Evolutionary conservation across 2,113 vertebrate genomes (phyloP).

Genomic region (Tachysurus fulvidraco): DNA sequence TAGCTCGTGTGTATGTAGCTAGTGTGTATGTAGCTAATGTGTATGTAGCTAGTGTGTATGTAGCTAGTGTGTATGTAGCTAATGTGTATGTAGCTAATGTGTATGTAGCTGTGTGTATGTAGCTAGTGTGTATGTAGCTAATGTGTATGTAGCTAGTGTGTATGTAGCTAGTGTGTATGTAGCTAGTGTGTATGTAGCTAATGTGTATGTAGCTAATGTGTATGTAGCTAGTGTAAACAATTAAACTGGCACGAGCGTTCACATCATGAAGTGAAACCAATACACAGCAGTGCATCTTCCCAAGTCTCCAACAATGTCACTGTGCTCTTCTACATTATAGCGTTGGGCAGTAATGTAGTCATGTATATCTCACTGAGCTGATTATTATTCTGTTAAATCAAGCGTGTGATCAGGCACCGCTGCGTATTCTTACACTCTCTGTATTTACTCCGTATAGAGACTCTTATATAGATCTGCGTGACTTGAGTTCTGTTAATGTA

Average conservation of each 20-base stretch:
- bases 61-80: no score
- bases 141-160: no score
- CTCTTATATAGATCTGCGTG: not conserved
- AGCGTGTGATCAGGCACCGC: not conserved
- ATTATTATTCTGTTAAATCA: not conserved
- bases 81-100: no score
- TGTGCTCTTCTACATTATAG: not conserved
- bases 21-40: no score
- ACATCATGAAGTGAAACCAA: not conserved
- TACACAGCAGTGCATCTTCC: not conserved
- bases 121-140: no score
- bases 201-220: no score
- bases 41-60: no score
- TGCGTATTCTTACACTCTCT: not conserved
- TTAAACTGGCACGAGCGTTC: not conserved
- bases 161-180: no score
- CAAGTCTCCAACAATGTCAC: not conserved
- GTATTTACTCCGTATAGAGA: not conserved
- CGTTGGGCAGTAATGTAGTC: not conserved
- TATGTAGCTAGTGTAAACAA: not conserved
- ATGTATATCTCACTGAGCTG: not conserved
- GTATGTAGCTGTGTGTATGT: no score
- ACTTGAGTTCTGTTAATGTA: conserved; percentile 9
- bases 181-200: no score
- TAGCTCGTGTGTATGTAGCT: no score